Base-by-base conservation (phyloP, 2,113 vertebrate species). In the Rhea pennata region DNA sequence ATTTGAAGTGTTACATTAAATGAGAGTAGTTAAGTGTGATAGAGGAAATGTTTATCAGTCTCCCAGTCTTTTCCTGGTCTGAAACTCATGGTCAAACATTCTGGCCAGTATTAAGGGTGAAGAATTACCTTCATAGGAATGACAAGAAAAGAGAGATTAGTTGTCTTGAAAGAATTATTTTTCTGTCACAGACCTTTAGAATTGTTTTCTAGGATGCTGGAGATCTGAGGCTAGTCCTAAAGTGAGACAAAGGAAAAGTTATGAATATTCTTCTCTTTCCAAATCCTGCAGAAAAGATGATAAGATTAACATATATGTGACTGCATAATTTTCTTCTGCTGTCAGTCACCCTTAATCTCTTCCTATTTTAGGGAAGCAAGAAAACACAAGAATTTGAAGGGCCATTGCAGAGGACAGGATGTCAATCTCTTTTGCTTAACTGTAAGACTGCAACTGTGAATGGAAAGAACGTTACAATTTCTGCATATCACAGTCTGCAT, bases 341-440 rank as follows among this genome's bases (percentile, higher is more conserved):
- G 84, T 94, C 91, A 97, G 71, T 95, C 95, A 93, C 59, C 42
- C 84, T 89, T 94, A 92, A 94, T 96, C 92, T 95, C 67, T 93
- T 95, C 93, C 93, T 96, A 89, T 95, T 46, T 92, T 92, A 64
- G 54, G 72, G 64, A 92, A 54, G 53, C 95, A 95, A 78, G 87
- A 94, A 95, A 92, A 96, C 62, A 87, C 70, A 87, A 82, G 92
- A 84, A 88, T 87, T 96, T 96, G 93, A 91, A 95, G 90, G 71
- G 67, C 74, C 36, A 62, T 67, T 94, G 93, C 81, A 91, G 71
- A 91, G 59, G 67, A 44, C 64, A 83, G 71, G 81, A 48, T 93
- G 82, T 78, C 81, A 92, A 73, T 85, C 67, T 36, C 85, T 79
- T 97, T 83, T 94, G 62, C 67, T 82, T 76, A 85, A 94, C 93